phyloP scores from a whole-genome alignment of 92 coral and sea anemone genomes.

The Muricea muricata region DNA sequence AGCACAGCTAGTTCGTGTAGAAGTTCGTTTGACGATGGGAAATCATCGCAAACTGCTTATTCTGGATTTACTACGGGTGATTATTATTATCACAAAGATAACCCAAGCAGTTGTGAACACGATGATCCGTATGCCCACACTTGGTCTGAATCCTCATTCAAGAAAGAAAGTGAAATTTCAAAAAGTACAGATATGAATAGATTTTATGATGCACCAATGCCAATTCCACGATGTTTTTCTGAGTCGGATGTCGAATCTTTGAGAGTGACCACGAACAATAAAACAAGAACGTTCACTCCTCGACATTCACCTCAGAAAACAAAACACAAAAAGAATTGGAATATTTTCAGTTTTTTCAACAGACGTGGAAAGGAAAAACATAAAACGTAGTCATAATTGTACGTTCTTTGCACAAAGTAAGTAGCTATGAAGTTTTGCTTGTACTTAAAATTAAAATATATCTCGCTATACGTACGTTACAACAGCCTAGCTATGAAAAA shows the following conservation, averaged over 20 bases:
- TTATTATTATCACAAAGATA: not conserved
- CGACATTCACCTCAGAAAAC: conserved; percentile 19
- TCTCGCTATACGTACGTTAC: no score
- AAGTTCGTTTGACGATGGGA: not conserved
- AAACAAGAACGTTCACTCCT: not conserved
- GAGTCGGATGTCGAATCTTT: conserved; percentile 10
- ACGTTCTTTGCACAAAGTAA: not conserved
- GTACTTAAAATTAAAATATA: not conserved
- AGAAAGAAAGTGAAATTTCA: not conserved
- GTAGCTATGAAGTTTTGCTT: not conserved
- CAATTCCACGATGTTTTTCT: conserved; percentile 31
- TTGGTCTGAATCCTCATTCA: conserved; percentile 28
- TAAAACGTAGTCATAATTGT: not conserved
- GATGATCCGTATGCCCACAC: conserved; percentile 18
- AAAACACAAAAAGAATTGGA: conserved; percentile 24
- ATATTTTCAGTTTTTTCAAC: conserved; percentile 26
- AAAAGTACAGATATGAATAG: conserved; percentile 20
- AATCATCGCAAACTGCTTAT: not conserved
- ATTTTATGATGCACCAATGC: not conserved
- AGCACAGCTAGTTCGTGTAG: not conserved
- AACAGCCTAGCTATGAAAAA: no score
- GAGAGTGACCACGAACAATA: not conserved
- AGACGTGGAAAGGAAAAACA: conserved; percentile 32
- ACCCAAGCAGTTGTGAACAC: conserved; percentile 9
- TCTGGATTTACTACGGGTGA: not conserved